Conservation (phyloP, 2,113 vertebrate genomes). For the Mormyrus iriodes region DNA sequence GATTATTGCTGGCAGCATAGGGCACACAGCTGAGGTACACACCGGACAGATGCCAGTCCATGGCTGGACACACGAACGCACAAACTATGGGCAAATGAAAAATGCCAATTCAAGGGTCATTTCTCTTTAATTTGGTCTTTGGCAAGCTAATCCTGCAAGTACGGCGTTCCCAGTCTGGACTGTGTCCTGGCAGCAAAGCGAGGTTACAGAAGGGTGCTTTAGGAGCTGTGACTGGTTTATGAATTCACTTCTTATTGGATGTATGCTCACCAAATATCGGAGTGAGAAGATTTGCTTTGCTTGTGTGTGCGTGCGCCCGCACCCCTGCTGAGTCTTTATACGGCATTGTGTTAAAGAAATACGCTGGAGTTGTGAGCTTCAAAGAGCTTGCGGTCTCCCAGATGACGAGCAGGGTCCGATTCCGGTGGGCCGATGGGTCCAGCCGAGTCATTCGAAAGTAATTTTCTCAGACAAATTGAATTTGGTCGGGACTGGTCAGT, state of each 20-base stretch:
- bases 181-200: slow-evolving; percentile 35
- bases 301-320: slow-evolving; percentile 25
- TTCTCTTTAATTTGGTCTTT: slow-evolving; percentile 20
- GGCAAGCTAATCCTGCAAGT: slow-evolving; percentile 28
- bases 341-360: not conserved
- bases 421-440: not conserved
- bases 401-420: not conserved
- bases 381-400: not conserved
- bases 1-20: not conserved
- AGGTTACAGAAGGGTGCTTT: slow-evolving; percentile 51
- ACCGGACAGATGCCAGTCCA: not conserved
- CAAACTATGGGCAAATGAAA: not conserved
- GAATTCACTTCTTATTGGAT: slow-evolving; percentile 61
- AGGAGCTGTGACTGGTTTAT: slow-evolving; percentile 56
- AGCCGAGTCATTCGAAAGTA: not conserved
- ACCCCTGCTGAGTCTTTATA: slow-evolving; percentile 33
- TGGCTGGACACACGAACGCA: not conserved
- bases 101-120: not conserved
- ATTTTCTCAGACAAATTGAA: slow-evolving; percentile 21
- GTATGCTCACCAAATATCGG: slow-evolving; percentile 58
- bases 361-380: not conserved
- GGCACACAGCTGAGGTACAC: not conserved
- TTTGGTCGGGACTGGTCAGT: not conserved
- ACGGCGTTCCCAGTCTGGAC: slow-evolving; percentile 18
- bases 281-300: slow-evolving; percentile 40